phyloP scores from a whole-genome alignment of 2,888 invertebrate genomes.

The Agrotis exclamationis region DNA sequence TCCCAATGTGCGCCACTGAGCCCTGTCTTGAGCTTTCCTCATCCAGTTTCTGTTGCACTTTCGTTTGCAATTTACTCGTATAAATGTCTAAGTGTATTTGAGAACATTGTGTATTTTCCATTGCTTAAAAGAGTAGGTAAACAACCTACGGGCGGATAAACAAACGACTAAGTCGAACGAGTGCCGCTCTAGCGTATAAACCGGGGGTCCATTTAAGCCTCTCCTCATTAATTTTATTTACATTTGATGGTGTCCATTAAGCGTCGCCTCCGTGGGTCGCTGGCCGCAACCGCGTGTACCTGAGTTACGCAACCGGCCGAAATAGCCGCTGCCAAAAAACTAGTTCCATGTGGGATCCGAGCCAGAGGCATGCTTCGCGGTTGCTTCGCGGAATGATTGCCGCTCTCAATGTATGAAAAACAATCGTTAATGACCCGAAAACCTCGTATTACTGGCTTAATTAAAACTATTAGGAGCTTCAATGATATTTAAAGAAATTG shows the following conservation, averaged over 20 bases:
- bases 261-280: constrained; percentile 76
- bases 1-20: no score
- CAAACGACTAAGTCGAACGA: constrained; percentile 46
- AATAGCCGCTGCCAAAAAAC: constrained; percentile 88
- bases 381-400: constrained; percentile 42
- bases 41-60: no score
- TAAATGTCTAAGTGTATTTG: background rate
- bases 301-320: constrained; percentile 85
- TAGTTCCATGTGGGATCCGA: constrained; percentile 83
- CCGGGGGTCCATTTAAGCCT: constrained; percentile 71
- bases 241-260: constrained; percentile 84
- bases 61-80: constrained; percentile 2
- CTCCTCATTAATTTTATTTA: constrained; percentile 85
- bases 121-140: constrained; percentile 26
- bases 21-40: no score
- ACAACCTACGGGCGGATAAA: constrained; percentile 45
- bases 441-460: constrained; percentile 20
- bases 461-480: constrained; percentile 23
- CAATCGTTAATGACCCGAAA: constrained; percentile 33
- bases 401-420: constrained; percentile 32
- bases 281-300: constrained; percentile 79
- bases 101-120: background rate
- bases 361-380: constrained; percentile 65
- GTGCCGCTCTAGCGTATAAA: constrained; percentile 43
- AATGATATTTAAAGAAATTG: constrained; percentile 7